Evolutionary conservation across 2,113 vertebrate species (phyloP).

Genomic region (Carlito syrichta): DNA sequence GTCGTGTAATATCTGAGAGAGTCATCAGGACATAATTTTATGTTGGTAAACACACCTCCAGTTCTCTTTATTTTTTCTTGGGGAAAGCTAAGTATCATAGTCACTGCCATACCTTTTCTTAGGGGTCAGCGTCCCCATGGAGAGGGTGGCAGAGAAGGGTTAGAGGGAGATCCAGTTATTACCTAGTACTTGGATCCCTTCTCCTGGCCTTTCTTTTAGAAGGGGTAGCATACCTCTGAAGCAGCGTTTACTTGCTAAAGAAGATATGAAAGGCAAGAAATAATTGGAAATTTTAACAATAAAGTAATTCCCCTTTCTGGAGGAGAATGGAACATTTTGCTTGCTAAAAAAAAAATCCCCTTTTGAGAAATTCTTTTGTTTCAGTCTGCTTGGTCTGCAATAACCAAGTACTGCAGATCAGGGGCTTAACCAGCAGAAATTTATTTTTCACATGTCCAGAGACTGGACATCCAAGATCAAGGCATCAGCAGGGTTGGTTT

Average conservation of each 20-base stretch:
- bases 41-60: background rate
- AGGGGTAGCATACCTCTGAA: no score
- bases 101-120: accelerated
- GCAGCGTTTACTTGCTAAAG: no score
- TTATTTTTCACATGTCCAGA: background rate
- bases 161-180: accelerated
- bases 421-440: accelerated
- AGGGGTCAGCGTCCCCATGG: no score
- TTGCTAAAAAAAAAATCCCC: background rate
- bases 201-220: no score
- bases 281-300: accelerated
- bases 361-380: no score
- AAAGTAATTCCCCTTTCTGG: accelerated
- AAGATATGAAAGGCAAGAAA: background rate
- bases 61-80: background rate
- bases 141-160: accelerated
- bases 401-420: accelerated
- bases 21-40: accelerated
- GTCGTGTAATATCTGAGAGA: accelerated
- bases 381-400: background rate
- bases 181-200: accelerated
- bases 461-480: no score
- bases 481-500: background rate
- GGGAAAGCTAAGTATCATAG: accelerated
- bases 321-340: accelerated